A percentile compares a stretch with the other conserved stretches of the same genome.
Evolutionary conservation across 2,113 vertebrate genomes (phyloP).

Genomic region (Tetrao urogallus): DNA sequence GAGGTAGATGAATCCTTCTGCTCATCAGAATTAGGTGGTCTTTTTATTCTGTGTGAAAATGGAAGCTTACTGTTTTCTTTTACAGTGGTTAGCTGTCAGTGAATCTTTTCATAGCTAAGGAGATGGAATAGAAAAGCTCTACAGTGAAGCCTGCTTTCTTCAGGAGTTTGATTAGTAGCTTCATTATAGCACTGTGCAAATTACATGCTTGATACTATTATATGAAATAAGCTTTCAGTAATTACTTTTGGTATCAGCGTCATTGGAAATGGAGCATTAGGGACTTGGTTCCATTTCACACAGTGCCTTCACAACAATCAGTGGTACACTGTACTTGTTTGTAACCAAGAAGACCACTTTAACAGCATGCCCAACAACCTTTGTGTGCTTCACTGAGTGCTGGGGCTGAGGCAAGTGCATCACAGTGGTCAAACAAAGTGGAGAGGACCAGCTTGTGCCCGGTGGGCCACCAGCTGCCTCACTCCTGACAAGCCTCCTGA

Average conservation of each 20-base stretch:
- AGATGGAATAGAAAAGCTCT: conserved; percentile 7
- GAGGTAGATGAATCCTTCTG: not conserved
- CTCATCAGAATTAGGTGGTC: not conserved
- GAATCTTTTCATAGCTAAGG: not conserved
- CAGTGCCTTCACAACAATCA: not conserved
- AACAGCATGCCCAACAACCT: not conserved
- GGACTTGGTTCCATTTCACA: conserved; percentile 14
- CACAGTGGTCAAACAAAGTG: not conserved
- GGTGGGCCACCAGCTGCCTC: not conserved
- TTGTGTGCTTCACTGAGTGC: not conserved
- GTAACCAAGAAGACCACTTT: not conserved
- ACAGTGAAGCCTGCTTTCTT: conserved; percentile 23
- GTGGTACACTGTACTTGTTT: not conserved
- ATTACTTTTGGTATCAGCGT: conserved; percentile 29
- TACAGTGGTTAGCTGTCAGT: conserved; percentile 3
- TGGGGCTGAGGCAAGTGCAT: not conserved
- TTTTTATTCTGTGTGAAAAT: conserved; percentile 2
- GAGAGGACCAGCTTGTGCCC: not conserved
- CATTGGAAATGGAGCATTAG: conserved; percentile 15
- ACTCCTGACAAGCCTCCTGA: not conserved
- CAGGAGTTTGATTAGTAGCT: conserved; percentile 53
- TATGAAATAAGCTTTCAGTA: conserved; percentile 20
- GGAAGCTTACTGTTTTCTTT: not conserved
- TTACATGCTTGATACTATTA: conserved; percentile 22
- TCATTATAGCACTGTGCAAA: conserved; percentile 54